Evolutionary conservation across 2,797 vertebrate species (phyloP), one percentile per base, ranked within the genome.

Genomic region (Margarornis squamiger): DNA sequence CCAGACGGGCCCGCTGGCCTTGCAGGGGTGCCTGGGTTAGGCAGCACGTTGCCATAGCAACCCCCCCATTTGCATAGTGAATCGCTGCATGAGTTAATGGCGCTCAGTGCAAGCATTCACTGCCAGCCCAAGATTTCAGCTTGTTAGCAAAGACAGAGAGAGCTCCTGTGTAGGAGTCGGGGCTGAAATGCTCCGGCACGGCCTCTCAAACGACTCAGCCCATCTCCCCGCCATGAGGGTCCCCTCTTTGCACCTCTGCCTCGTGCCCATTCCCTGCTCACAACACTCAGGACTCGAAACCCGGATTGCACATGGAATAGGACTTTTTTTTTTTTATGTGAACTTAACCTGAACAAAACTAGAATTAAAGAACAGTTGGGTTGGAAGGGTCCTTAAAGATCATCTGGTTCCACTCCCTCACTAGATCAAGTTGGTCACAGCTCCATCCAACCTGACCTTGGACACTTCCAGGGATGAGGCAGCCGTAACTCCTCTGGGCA

Each of bases 41-140:
- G 77, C 57, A 13, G 71, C 55, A 48, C 30, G 78, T 95, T 95
- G 38, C 95, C 87, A 86, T 88, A 51, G 92, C 3, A 88, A 96
- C 82, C 61, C 24, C 62, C 78, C 59, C 38, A 90, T 94, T 91
- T 94, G 17, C 91, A 91, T 59, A 3, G 65, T 2, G 73, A 93
- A 78, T 51, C 32, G 63, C 76, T 82, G 74, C 49, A 22, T 1
- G 39, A 80, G 52, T 88, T 93, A 81, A 77, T n/a, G 75, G 29
- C 61, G 26, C 65, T 90, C 93, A 8, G 2, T 10, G 10, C 23
- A 51, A 81, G 66, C 54, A 3, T 19, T 58, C 61, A 6, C 17
- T 77, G 38, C 45, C 45, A 36, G 75, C 30, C 1, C 2, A 86
- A 58, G 82, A 24, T 15, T 48, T 65, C 91, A 48, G 61, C 34